Evolutionary conservation across 1,140 invertebrate genomes (phyloP).

Genomic region (Heliconius hermathena): DNA sequence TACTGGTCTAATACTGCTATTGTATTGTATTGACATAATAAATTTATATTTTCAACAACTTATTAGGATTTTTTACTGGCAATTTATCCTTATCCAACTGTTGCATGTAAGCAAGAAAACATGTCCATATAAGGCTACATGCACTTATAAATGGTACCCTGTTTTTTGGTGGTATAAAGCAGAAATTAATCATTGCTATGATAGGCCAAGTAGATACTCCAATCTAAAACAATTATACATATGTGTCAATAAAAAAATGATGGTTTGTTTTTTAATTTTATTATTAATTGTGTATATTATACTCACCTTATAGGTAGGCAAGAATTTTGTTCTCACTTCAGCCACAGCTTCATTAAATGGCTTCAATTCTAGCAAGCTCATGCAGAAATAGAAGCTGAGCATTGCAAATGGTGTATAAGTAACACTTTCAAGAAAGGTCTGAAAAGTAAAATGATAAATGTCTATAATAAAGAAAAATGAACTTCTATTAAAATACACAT

Average conservation of each 20-base stretch:
- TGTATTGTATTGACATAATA: neutral
- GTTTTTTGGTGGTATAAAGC: conserved; percentile 89
- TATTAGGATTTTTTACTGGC: conserved; percentile 18
- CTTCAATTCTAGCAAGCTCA: conserved; percentile 90
- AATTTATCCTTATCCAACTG: conserved; percentile 83
- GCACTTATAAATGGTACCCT: conserved; percentile 91
- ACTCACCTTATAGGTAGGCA: conserved; percentile 89
- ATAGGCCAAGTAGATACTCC: conserved; percentile 91
- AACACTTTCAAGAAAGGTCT: conserved; percentile 91
- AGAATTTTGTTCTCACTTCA: conserved; percentile 89
- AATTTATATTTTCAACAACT: conserved; percentile 19
- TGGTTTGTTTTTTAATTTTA: neutral
- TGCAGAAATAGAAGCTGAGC: conserved; percentile 90
- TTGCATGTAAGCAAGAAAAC: conserved; percentile 93
- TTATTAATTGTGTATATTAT: neutral
- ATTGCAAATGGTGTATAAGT: conserved; percentile 91
- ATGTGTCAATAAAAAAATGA: neutral
- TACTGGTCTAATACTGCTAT: conserved; percentile 11
- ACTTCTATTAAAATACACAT: no score
- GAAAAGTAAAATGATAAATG: conserved; percentile 46
- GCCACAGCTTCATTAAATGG: conserved; percentile 84
- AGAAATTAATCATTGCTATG: conserved; percentile 91
- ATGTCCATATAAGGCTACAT: conserved; percentile 92
- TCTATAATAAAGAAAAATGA: neutral
- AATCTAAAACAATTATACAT: conserved; percentile 82